phyloP scores from a whole-genome alignment of 2,113 vertebrate genomes.

The Opisthocomus hoazin region DNA sequence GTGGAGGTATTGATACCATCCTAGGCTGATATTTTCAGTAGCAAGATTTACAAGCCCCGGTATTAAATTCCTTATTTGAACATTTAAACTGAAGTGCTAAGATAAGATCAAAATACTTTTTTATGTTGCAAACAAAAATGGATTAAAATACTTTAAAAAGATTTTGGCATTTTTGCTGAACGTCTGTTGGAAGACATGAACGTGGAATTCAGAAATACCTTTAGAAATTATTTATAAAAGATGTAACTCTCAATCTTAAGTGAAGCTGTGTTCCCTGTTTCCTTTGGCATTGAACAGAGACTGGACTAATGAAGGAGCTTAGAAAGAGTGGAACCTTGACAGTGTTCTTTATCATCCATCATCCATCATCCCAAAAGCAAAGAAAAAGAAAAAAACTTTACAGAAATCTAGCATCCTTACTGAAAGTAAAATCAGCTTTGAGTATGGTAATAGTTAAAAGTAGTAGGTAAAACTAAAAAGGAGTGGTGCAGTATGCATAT shows the following conservation, averaged over 20 bases:
- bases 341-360: not conserved
- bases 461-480: not conserved
- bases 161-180: not conserved
- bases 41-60: not conserved
- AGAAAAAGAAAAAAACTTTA: not conserved
- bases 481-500: not conserved
- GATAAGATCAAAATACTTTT: not conserved
- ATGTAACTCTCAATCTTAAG: not conserved
- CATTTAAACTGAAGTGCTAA: not conserved
- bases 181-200: not conserved
- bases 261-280: not conserved
- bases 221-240: not conserved
- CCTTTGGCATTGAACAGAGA: not conserved
- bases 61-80: not conserved
- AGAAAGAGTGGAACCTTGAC: not conserved
- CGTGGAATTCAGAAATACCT: not conserved
- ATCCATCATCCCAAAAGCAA: not conserved
- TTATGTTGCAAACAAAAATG: not conserved
- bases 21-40: not conserved
- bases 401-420: not conserved
- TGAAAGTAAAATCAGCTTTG: not conserved
- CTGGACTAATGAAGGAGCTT: not conserved
- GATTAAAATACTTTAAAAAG: not conserved
- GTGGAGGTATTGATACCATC: not conserved
- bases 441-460: not conserved